Evolutionary conservation across 92 coral and sea anemone genomes (phyloP), one percentile per base, ranked within the genome.

Genomic region (Epizoanthus fatuus): DNA sequence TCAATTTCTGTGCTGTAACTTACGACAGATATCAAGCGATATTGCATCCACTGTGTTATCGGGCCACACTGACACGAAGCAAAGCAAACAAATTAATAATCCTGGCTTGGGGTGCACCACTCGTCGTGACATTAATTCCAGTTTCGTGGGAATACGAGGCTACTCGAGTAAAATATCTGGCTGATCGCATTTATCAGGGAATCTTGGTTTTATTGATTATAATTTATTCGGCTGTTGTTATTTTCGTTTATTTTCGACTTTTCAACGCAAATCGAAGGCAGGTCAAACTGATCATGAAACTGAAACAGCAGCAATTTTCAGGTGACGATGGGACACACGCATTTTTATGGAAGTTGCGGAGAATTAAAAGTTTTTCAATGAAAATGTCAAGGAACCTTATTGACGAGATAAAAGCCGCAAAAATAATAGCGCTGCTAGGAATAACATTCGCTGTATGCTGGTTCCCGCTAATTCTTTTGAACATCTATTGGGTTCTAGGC

Each of bases 1-100:
- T 96, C 76, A 96, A 96, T 80, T 88, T 96, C 76, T 94, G 99
- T 66, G 98, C 98, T 10, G 93, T 96, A 7, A 96, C 99, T 1
- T 96, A 93, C 88, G 99, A 96, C 45, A 88, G 99, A 7, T 96
- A 88, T 86, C 95, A 89, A 54, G 96, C 99, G 25, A 90, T 96
- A 15, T 59, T 94, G 4, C 82, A 93, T 7, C 99, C 99, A 5
- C 92, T 96, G n/a, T 80, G 89, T 20, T 96, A 96, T 87, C 86
- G 89, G 69, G 80, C 91, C 0, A 82, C 67, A 35, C 75, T 96
- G 42, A 96, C 99, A 22, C 86, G 95, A 13, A 55, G 85, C 19
- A 72, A 87, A 38, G 96, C 93, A 42, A 90, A 93, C 59, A 88
- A 72, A 75, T 83, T 96, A 13, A 67, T 96, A 38, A 54, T 87